These are phyloP conservation scores for Augochlorella aurata DNA, from an alignment of 2,888 invertebrate genomes.

Conservation along the genomic window DNA sequence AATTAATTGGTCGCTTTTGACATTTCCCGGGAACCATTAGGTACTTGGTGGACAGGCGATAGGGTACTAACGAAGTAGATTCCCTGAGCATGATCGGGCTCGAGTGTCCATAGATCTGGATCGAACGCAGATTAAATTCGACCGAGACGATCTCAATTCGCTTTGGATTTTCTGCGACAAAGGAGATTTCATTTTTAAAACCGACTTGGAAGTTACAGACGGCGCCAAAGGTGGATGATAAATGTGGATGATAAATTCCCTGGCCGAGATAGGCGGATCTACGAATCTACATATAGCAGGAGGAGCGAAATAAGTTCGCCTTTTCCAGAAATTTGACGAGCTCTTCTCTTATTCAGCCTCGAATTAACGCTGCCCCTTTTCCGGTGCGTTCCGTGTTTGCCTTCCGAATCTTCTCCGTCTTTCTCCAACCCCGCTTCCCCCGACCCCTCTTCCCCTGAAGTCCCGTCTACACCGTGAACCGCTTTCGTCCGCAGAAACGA, in stretches of 20 bases:
- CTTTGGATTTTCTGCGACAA: background rate
- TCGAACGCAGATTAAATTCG: too few relatives aligned
- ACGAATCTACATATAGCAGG: background rate
- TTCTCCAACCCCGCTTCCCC: background rate
- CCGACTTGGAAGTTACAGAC: background rate
- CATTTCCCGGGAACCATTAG: too few relatives aligned
- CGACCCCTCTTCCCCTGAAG: too few relatives aligned
- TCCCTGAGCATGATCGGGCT: too few relatives aligned
- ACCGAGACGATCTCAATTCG: background rate
- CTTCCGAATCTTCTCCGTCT: background rate
- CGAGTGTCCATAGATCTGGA: too few relatives aligned
- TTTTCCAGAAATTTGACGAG: conserved; percentile 2
- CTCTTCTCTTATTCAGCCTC: background rate
- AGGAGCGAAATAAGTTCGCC: background rate
- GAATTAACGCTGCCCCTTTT: background rate
- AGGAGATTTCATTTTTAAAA: background rate
- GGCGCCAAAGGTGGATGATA: background rate
- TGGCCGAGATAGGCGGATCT: background rate
- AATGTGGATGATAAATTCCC: background rate
- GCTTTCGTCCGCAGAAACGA: background rate
- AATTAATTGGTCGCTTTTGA: too few relatives aligned
- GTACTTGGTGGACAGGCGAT: too few relatives aligned
- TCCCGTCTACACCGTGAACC: background rate
- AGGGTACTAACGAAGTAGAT: too few relatives aligned
- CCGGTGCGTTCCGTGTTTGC: background rate